Evolutionary conservation across 2,797 vertebrate genomes (phyloP).

Genomic region (Coregonus sp.): DNA sequence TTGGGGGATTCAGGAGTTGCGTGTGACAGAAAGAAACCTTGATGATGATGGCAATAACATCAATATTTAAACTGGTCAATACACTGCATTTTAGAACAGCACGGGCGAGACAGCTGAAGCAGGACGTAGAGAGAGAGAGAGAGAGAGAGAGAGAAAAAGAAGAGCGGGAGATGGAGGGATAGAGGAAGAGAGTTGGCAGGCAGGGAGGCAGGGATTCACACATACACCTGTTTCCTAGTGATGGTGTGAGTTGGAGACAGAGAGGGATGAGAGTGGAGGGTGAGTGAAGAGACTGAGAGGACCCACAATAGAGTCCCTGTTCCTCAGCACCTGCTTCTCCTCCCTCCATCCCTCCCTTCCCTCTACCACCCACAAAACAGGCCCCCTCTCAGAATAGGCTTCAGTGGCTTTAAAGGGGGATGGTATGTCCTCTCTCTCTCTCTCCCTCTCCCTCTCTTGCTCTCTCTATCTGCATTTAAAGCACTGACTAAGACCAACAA

Average conservation of each 20-base stretch:
- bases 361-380: constrained; percentile 54
- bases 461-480: neutral
- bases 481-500: constrained; percentile 33
- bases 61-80: neutral
- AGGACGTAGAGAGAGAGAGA: constrained; percentile 15
- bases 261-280: constrained; percentile 9
- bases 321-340: constrained; percentile 64
- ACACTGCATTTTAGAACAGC: neutral
- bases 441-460: neutral
- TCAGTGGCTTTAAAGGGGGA: constrained; percentile 28
- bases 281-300: constrained; percentile 52
- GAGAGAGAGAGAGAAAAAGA: constrained; percentile 10
- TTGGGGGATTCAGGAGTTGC: neutral
- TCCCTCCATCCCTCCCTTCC: constrained; percentile 45
- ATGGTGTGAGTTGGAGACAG: constrained; percentile 27
- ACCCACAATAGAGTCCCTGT: constrained; percentile 72
- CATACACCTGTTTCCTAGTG: constrained; percentile 44
- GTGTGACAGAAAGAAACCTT: neutral
- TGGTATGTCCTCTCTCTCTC: neutral
- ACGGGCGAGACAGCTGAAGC: neutral
- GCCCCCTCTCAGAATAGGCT: constrained; percentile 48
- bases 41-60: neutral
- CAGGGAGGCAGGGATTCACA: constrained; percentile 29
- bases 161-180: constrained; percentile 11
- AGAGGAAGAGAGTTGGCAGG: constrained; percentile 8